These are phyloP conservation scores for Eilema caniola DNA, from an alignment of 2,888 invertebrate species.

Conservation along the genomic window DNA sequence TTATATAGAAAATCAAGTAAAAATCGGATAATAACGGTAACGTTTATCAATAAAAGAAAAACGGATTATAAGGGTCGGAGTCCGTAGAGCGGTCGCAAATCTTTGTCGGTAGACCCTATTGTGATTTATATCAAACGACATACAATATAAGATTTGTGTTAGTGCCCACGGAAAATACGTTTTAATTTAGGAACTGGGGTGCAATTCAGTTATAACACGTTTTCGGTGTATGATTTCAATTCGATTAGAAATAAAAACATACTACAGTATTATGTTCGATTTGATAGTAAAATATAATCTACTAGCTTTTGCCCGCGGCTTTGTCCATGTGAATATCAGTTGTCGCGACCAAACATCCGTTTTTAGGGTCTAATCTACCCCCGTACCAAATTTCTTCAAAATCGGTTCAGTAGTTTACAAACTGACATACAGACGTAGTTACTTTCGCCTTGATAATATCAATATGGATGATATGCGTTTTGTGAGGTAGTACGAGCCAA, in stretches of 20 bases:
- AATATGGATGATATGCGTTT: too few species aligned
- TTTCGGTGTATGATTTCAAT: neutral
- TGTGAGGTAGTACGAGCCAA: too few species aligned
- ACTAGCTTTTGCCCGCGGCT: too few species aligned
- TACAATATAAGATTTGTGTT: conserved; percentile 38
- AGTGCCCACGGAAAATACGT: conserved; percentile 31
- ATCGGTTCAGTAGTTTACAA: too few species aligned
- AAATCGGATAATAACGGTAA: conserved; percentile 49
- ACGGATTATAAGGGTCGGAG: conserved; percentile 58
- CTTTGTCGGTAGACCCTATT: conserved; percentile 60
- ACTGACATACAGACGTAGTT: too few species aligned
- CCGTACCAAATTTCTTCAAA: too few species aligned
- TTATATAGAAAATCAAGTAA: conserved; percentile 44
- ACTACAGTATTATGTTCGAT: too few species aligned
- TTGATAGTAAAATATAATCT: too few species aligned
- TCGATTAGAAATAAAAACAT: neutral
- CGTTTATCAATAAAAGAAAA: conserved; percentile 65
- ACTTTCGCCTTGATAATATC: too few species aligned
- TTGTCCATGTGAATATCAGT: too few species aligned
- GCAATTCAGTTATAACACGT: conserved; percentile 9
- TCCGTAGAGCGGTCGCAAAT: conserved; percentile 62
- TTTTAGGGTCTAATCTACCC: too few species aligned
- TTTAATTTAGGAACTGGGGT: conserved; percentile 36
- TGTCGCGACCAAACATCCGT: too few species aligned
- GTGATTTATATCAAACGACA: conserved; percentile 48